Evolutionary conservation across 2,113 vertebrate genomes (phyloP), one percentile per base, ranked within the genome.

Genomic region (Stegostoma tigrinum): DNA sequence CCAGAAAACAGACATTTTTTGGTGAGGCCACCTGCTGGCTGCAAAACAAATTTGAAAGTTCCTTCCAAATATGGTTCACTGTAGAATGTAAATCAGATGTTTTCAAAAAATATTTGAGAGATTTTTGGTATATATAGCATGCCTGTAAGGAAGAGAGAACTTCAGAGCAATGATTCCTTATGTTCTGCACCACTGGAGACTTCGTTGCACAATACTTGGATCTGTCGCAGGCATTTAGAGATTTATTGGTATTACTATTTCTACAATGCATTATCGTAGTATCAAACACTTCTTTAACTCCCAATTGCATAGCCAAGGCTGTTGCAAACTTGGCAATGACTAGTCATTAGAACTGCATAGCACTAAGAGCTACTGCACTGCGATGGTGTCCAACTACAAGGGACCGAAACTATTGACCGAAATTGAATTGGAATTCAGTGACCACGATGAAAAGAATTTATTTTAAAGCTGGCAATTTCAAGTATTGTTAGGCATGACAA

Each of bases 401-500:
- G 64, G 42, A 70, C 21, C 45, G 5, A 48, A 34, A 42, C 52
- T 95, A 48, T 34, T 52, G 27, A 72, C 48, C 72, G 94, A 45
- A 95, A 30, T 45, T 72, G 68, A 72, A 95, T 52, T 72, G 66
- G 24, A 95, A 24, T 70, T 75, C 45, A 34, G 45, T 48, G 67
- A 30, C 8, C 64, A 30, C 21, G 24, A 52, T 52, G 68, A 72
- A 95, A 95, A 3, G 23, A 52, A 52, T 95, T 72, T 95, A 15
- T 68, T 52, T 95, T 45, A 75, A 75, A 95, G 24, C 23, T 23
- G 17, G 94, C 72, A 8, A 30, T 95, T 72, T 95, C 67, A 42
- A 95, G 94, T 95, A 95, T 95, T 95, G 45, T 80, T 75, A 97
- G 97, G 97, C 98, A 98, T 98, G 98, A 98, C 97, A 97, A 98